Base-by-base conservation (phyloP, 2,888 invertebrate genomes). In the Salpingus planirostris region DNA sequence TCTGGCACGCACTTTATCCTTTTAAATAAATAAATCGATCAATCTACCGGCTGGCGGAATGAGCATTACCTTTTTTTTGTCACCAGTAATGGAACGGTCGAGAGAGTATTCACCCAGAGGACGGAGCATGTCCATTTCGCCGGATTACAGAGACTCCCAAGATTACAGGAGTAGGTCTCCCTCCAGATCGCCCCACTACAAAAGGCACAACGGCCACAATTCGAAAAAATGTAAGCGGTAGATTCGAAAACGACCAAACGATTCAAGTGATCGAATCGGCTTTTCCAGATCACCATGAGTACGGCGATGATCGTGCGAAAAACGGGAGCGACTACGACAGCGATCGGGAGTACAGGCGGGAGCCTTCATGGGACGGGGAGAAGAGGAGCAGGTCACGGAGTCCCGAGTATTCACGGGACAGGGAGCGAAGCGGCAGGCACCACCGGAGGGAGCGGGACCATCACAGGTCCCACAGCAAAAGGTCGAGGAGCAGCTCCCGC, bases 281-380 rank as follows among this genome's bases (percentile, higher is more conserved):
- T 24, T 33, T 44, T 52, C 15, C 44, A 59, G 58, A 53, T 46
- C 45, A 49, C 32, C 46, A 49, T 27, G 56, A 57, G 13, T 50
- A 40, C 12, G 59, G 57, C 21, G 55, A 57, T 10, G 55, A 57
- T 10, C 52, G 51, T 33, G 36, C 46, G 22, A 48, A 47, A 28
- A 49, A 44, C 31, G 58, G 57, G 13, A 60, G 60, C 35, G 60
- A 64, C 36, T 59, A 62, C 43, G 63, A 62, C 21, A 63, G 62
- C 47, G 64, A 64, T 36, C 48, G 57, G 21, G 61, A 60, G 31
- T 57, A 60, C 38, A 27, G 45, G 7, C 29, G 42, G 28, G 54
- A 56, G 13, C 42, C 44, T 3, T 45, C 52, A 6, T 50, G 47
- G 41, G 52, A 52, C 11, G 41, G 29, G 22, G 50, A 43, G 23